Base-by-base conservation (phyloP, 2,888 invertebrate species). In the Protophormia terraenovae region DNA sequence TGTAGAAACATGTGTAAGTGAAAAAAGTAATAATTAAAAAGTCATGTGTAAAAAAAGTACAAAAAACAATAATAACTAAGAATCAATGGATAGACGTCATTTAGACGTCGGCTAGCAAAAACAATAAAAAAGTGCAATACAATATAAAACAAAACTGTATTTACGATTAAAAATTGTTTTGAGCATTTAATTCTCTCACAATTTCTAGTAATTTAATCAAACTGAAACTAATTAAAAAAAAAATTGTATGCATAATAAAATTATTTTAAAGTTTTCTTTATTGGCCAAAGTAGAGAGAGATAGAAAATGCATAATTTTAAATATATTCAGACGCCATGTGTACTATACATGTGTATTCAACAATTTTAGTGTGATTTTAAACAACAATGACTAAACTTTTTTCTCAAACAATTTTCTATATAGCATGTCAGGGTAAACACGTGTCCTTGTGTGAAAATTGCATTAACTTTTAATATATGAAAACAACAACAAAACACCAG, bases 401-500 rank as follows among this genome's bases (percentile, higher is more conserved):
- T 55, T 45, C 32, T 29, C 27, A 58, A 58, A 58, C 29, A 60
- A 69, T 35, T 77, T 67, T 41, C 22, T 35, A 69, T 32, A 77
- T 77, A 58, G 69, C 69, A 67, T 77, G 77, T 77, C 77, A 69
- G 67, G 67, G 77, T 58, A 60, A 60, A 50, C 60, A 69, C 67
- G 69, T 60, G 77, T 77, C 77, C 77, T 77, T 77, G 77, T 77
- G 50, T 60, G 27, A 77, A 77, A 67, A 77, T 69, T 77, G 58
- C 67, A 60, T 69, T 60, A 67, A 69, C 60, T 38, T 60, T 67
- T 22, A 77, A 67, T 67, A 58, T 32, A 3, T 12, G 24, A 50
- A 50, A 22, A 41, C 16, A 58, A 35, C 27, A 53, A 27, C 14
- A 16, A 12, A 14, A 3, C n/a, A 41, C 6, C 14, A 5, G 50